Evolutionary conservation across 2,888 invertebrate species (phyloP), one percentile per base, ranked within the genome.

Genomic region (Rotaria socialis): DNA sequence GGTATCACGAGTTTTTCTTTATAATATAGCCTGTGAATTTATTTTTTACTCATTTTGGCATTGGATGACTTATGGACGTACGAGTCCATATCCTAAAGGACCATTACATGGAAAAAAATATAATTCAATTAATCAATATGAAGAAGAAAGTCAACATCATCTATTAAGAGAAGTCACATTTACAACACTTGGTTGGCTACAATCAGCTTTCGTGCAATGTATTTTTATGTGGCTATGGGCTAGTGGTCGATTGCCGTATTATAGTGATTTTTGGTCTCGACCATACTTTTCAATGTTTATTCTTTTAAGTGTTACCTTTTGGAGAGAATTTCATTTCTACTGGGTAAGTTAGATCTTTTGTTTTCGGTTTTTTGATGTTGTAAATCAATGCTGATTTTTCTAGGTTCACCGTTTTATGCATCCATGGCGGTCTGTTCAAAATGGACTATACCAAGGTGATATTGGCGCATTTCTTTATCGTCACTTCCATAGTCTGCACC

Each of bases 251-350:
- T 35, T 67, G 19, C 67, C 67, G 1, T 67, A 67, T 35, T 67
- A 67, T 67, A 19, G 7, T 35, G 35, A 67, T 67, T 67, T 67
- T 67, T 67, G 67, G 67, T 67, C 67, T 19, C 67, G 67, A 35
- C 67, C 67, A 67, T 27, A 19, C 3, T 67, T 67, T 67, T 67
- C 67, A 67, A 67, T 67, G 1, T 67, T 67, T 19, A 67, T 67
- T 67, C 67, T 67, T 19, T 67, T 67, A 19, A 16, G 35, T 35
- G 35, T 67, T 35, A 67, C 67, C 16, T 67, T 67, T 35, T 67
- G 67, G 67, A 67, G 67, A 67, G 67, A 67, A 67, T 35, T 67
- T 67, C 67, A 67, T 67, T 67, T 67, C 19, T 67, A 67, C 19
- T 67, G 67, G 67, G 67, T 67, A 67, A 35, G 27, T 24, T 24